Base-by-base conservation (phyloP, 30 jellyfish, hydroid and myxozoan genomes). In the Cassiopea xamachana region DNA sequence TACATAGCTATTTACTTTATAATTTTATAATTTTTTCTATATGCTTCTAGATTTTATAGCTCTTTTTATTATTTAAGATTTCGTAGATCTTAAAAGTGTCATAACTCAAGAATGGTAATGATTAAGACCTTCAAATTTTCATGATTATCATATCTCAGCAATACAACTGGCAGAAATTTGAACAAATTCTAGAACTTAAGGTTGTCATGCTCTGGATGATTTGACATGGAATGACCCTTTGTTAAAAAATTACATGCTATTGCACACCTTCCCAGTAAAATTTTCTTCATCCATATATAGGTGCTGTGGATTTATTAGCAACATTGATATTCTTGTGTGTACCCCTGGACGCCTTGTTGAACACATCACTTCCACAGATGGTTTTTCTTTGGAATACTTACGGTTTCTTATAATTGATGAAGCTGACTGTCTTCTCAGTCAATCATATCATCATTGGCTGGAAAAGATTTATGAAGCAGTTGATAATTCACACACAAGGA, bases 341-440 rank as follows among this genome's bases (percentile, higher is more conserved):
- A 91, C 99, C 19, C 99, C 99, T 19, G 99, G 99, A 1, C 93
- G 99, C 14, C 90, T 95, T 2, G 98, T 95, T 17, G 99, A 95
- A 51, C 99, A 95, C 69, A 64, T 95, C 12, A 59, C 64, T 72
- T 51, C 80, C 9, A 91, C 97, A 14, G 89, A 19, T 55, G 98
- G 98, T 5, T 87, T 95, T 71, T 43, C 98, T 5, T 55, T 95
- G 44, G 77, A 84, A 62, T 94, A 92, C 68, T 83, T 95, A 49
- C 86, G 93, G 69, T 95, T 91, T 73, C 75, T 95, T 61, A 95
- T 95, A 47, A 88, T 95, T 83, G 99, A 95, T 88, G 99, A 95
- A 78, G 98, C 98, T 12, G 99, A 95, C 86, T 82, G 99, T 48
- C 91, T 95, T 17, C 96, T 95, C 47, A 93, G 97, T 49, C 98